These are phyloP conservation scores for Glomeris maerens DNA, from an alignment of 1,140 invertebrate genomes.

Conservation along the genomic window DNA sequence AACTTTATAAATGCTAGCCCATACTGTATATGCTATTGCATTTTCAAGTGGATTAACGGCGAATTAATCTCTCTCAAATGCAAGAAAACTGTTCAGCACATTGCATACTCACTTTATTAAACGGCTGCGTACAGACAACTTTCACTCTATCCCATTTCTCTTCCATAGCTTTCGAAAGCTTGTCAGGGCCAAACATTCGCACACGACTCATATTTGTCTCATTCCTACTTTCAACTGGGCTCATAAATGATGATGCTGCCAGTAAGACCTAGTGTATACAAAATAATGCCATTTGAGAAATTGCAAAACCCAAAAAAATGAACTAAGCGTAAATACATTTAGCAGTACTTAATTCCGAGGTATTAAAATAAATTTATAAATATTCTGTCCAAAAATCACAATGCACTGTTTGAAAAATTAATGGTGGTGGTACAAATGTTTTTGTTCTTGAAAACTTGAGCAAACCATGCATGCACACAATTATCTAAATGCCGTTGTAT, in stretches of 20 bases:
- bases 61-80: slow-evolving; percentile 18
- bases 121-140: slow-evolving; percentile 70
- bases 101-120: slow-evolving; percentile 46
- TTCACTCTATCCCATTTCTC: slow-evolving; percentile 72
- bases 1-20: slow-evolving; percentile 65
- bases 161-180: slow-evolving; percentile 40
- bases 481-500: too few relatives aligned
- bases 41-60: not conserved
- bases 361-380: not conserved
- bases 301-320: too few relatives aligned
- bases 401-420: not conserved
- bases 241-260: slow-evolving; percentile 64
- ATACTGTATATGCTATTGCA: slow-evolving; percentile 45
- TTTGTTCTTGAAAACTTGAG: too few relatives aligned
- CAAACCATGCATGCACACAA: too few relatives aligned
- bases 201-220: slow-evolving; percentile 50
- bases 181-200: slow-evolving; percentile 51
- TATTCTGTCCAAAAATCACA: slow-evolving; percentile 5
- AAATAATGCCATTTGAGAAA: slow-evolving; percentile 8
- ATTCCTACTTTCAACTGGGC: slow-evolving; percentile 52
- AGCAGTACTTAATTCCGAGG: not conserved
- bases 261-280: slow-evolving; percentile 45
- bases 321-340: too few relatives aligned
- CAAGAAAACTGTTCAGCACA: slow-evolving; percentile 8
- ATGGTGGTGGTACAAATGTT: not conserved